Evolutionary conservation across 2,113 vertebrate genomes (phyloP).

Genomic region (Hystrix brachyura): DNA sequence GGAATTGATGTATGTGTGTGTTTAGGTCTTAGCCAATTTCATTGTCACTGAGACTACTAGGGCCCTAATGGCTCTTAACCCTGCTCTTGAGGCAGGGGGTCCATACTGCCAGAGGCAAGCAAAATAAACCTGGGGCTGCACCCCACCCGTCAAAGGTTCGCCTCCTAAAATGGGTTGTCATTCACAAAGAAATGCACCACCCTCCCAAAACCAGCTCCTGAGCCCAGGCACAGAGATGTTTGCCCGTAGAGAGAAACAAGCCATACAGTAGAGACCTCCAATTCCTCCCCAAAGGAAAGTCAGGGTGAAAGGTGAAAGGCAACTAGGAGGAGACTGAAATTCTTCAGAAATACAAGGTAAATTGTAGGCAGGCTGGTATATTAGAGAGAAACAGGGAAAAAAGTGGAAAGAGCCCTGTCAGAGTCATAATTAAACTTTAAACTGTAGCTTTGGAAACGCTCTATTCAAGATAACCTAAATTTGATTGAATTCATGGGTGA

Average conservation of each 20-base stretch:
- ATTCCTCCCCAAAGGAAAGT: not conserved
- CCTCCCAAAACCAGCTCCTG: not conserved
- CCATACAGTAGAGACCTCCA: not conserved
- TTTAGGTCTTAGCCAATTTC: not conserved
- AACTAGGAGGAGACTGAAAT: not conserved
- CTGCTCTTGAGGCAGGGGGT: not conserved
- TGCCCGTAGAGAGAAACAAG: not conserved
- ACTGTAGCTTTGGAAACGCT: not conserved
- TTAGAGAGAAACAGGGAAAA: not conserved
- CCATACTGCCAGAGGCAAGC: not conserved
- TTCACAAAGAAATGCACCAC: not conserved
- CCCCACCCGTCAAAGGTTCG: not conserved
- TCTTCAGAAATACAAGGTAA: not conserved
- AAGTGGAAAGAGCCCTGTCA: not conserved
- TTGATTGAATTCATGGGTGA: not conserved
- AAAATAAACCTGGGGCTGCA: not conserved
- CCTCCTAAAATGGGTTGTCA: not conserved
- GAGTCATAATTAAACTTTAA: not conserved
- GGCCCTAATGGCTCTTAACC: not conserved
- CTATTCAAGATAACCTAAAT: not conserved
- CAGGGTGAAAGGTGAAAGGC: not conserved
- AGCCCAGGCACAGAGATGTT: not conserved
- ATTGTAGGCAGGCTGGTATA: not conserved
- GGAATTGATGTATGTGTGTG: not conserved
- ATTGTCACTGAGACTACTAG: not conserved